Base-by-base conservation (phyloP, 1,140 invertebrate species). In the Drosophila chauvacae region DNA sequence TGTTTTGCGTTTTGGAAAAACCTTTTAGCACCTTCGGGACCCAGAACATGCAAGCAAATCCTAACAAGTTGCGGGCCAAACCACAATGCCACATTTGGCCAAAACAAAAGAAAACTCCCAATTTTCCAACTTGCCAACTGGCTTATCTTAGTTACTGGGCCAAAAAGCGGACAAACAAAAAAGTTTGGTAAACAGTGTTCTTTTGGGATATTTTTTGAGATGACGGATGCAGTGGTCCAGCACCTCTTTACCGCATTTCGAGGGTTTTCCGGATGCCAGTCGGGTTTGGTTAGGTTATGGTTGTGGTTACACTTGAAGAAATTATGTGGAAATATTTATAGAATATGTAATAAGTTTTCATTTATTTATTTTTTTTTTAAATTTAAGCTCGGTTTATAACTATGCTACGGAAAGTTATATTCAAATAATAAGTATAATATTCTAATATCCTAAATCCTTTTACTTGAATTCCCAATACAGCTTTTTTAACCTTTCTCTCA, bases 11-110 rank as follows among this genome's bases (percentile, higher is more conserved):
- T 50, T 39, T 20, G 69, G 82, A 62, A 88, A 88, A 88, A 88
- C 85, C 85, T 88, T 90, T 88, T 88, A 88, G 85, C 84, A 88
- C 84, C 73, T 88, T 71, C 9, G 47, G 77, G 30, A 11, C 20
- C 80, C 80, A 41, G 77, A 50, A 63, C 76, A 56, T 6, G 28
- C 80, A 72, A 55, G 28, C 55, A 86, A 87, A 87, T 87, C 71
- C 77, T 68, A 87, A 88, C 83, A 87, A 87, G 83, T 88, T 87
- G 71, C 62, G 60, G 78, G 57, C 35, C 16, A 64, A 44, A 64
- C 26, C 20, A 39, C 18, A 30, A 26, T 30, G 30, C 30, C 41
- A 39, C 57, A 66, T 66, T 63, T 68, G 65, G 59, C 45, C 33
- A 61, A 44, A 35, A 45, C 66, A 44, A 26, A 42, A 20, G 26